A percentile compares a stretch with the other conserved stretches of the same genome.
Conservation (phyloP, 2,113 vertebrate species). For the Pholis gunnellus region DNA sequence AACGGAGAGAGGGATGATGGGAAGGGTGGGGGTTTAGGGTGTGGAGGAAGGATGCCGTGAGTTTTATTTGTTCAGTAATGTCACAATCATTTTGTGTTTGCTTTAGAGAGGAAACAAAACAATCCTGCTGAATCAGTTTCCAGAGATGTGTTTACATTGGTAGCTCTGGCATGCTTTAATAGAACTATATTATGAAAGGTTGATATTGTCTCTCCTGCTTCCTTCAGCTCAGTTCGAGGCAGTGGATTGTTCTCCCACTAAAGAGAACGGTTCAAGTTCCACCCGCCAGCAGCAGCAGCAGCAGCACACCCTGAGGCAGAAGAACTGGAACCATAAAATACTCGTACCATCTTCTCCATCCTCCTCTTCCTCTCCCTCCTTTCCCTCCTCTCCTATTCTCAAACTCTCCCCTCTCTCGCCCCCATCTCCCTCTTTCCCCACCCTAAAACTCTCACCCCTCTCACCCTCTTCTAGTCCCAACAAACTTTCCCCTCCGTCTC, state of each 20-base stretch:
- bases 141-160: conserved; percentile 62
- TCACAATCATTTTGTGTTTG: conserved; percentile 65
- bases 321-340: conserved; percentile 92
- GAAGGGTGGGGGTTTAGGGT: conserved; percentile 51
- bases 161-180: conserved; percentile 46
- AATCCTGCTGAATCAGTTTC: conserved; percentile 55
- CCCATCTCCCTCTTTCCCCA: conserved; percentile 72
- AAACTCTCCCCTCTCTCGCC: conserved; percentile 78
- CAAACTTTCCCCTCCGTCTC: conserved; percentile 75
- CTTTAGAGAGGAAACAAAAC: conserved; percentile 63
- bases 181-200: conserved; percentile 38
- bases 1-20: conserved; percentile 39
- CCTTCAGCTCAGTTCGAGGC: conserved; percentile 92
- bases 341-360: conserved; percentile 79
- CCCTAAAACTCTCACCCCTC: conserved; percentile 72
- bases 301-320: conserved; percentile 84
- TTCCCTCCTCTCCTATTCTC: conserved; percentile 78
- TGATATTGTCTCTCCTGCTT: conserved; percentile 55
- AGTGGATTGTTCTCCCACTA: conserved; percentile 81
- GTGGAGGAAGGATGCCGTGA: conserved; percentile 64
- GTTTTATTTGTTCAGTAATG: conserved; percentile 64
- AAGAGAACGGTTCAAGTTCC: conserved; percentile 80
- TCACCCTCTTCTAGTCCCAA: conserved; percentile 69
- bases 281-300: conserved; percentile 72
- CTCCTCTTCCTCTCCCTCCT: conserved; percentile 71